Conservation (phyloP, 2,113 vertebrate species). For the Perccottus glenii region DNA sequence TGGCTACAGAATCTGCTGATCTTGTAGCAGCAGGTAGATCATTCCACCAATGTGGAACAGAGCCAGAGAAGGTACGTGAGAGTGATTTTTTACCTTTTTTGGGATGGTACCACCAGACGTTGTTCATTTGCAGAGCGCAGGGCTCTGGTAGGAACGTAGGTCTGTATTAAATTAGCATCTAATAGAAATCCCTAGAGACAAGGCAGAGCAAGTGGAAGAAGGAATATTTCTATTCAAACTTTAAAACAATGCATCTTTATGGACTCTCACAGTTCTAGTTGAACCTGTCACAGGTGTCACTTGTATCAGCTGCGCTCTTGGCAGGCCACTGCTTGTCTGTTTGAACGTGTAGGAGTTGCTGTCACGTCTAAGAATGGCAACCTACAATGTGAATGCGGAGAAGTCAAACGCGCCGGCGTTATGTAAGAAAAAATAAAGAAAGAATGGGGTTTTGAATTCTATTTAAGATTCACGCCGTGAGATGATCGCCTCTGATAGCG, state of each 20-base stretch:
- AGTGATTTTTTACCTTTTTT: too few relatives aligned
- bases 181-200: background rate
- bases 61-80: too few relatives aligned
- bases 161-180: background rate
- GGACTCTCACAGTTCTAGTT: background rate
- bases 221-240: background rate
- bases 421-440: background rate
- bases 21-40: too few relatives aligned
- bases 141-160: too few relatives aligned
- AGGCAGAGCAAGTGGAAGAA: background rate
- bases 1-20: too few relatives aligned
- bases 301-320: background rate
- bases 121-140: too few relatives aligned
- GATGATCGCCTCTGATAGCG: background rate
- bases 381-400: background rate
- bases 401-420: background rate
- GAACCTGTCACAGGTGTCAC: constrained; percentile 6
- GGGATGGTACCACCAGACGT: too few relatives aligned
- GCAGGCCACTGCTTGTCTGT: background rate
- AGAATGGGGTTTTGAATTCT: background rate
- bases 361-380: constrained; percentile 5
- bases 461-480: background rate
- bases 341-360: constrained; percentile 21
- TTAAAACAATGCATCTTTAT: background rate
- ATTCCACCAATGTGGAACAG: too few relatives aligned